Evolutionary conservation across 2,113 vertebrate species (phyloP).

Genomic region (Ochotona curzoniae): DNA sequence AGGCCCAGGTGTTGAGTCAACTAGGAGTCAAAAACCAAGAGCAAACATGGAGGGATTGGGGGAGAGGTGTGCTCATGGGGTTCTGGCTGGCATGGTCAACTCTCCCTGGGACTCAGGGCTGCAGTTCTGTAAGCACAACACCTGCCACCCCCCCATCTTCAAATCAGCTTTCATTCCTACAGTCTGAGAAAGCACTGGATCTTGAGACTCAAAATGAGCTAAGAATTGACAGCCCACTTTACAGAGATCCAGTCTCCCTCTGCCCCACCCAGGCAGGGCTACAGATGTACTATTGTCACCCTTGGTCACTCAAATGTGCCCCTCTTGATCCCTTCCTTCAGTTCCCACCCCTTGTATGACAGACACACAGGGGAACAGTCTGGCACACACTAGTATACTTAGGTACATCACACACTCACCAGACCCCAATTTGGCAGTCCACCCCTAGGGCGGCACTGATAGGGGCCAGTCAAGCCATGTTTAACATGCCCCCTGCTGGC

Average conservation of each 20-base stretch:
- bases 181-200: background rate
- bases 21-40: background rate
- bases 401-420: background rate
- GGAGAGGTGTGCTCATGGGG: background rate
- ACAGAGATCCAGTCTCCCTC: background rate
- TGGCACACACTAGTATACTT: too few species aligned
- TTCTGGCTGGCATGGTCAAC: background rate
- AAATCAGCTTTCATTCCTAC: background rate
- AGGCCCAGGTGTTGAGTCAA: background rate
- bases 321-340: background rate
- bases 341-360: background rate
- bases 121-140: background rate
- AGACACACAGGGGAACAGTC: background rate
- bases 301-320: background rate
- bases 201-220: background rate
- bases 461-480: background rate
- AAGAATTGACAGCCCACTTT: background rate
- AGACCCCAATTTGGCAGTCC: background rate
- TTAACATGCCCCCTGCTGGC: conserved; percentile 73
- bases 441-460: background rate
- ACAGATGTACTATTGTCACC: background rate
- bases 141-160: background rate
- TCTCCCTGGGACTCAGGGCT: background rate
- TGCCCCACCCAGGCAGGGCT: background rate
- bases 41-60: background rate